phyloP scores from a whole-genome alignment of 2,113 vertebrate species.

The Fulica atra region DNA sequence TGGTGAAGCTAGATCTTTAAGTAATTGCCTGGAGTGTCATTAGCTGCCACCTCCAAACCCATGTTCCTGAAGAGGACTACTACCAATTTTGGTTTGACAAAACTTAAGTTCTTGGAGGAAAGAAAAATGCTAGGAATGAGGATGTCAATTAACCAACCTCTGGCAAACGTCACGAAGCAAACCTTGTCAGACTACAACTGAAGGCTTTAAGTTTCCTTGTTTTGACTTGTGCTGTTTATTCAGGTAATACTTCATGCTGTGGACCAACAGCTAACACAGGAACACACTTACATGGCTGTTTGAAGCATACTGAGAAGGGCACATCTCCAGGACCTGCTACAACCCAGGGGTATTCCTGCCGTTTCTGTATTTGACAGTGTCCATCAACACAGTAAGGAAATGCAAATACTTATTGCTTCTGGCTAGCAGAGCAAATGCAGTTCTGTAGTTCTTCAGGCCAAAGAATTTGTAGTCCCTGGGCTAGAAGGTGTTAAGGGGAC shows the following conservation, averaged over 20 bases:
- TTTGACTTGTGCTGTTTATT: not conserved
- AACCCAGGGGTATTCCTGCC: not conserved
- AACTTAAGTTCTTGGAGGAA: not conserved
- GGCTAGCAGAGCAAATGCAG: not conserved
- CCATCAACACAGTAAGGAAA: rapidly evolving
- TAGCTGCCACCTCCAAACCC: not conserved
- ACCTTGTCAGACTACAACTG: not conserved
- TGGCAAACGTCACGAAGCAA: not conserved
- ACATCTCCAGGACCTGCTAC: rapidly evolving
- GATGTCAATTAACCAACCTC: not conserved
- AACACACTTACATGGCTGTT: rapidly evolving
- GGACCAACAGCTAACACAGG: not conserved
- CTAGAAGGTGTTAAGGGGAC: not conserved
- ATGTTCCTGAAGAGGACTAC: not conserved
- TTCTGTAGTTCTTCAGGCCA: not conserved
- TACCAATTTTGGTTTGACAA: not conserved
- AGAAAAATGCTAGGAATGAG: not conserved
- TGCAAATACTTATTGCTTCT: not conserved
- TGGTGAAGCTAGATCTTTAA: not conserved
- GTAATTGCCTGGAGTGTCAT: not conserved
- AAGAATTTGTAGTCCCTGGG: not conserved
- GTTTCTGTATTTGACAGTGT: not conserved
- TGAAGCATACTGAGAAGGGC: rapidly evolving
- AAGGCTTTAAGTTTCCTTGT: not conserved
- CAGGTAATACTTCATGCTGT: rapidly evolving